phyloP scores from a whole-genome alignment of 2,888 invertebrate species.

The Glyphotaelius pellucidus region DNA sequence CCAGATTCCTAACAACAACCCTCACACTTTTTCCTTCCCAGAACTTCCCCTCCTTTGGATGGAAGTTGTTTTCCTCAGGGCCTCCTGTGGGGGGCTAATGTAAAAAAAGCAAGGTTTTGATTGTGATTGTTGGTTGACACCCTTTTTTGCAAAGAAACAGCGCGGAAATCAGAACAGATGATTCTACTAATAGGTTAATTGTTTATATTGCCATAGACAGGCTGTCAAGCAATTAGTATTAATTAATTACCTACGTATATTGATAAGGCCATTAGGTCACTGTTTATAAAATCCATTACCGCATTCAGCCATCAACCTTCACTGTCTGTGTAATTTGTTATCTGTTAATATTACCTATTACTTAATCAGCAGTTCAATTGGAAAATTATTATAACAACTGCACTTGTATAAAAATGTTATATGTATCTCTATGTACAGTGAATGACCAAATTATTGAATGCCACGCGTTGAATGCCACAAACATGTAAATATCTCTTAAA shows the following conservation, averaged over 20 bases:
- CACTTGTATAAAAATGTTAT: neutral
- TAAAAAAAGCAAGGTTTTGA: no score
- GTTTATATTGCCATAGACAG: neutral
- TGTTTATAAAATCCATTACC: neutral
- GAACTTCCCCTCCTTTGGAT: no score
- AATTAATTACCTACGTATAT: neutral
- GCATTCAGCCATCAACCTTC: neutral
- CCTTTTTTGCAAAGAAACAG: neutral
- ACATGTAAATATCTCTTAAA: no score
- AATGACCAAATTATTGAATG: no score
- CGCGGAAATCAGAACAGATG: neutral
- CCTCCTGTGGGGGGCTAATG: no score
- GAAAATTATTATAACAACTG: slow-evolving; percentile 2
- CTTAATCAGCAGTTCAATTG: neutral
- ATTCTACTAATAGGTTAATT: neutral
- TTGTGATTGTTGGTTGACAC: no score
- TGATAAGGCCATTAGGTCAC: neutral
- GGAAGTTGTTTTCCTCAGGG: no score
- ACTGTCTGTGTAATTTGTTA: neutral
- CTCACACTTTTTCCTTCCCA: no score
- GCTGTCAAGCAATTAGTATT: neutral
- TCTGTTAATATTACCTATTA: neutral
- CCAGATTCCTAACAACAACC: no score
- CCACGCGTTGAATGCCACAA: no score
- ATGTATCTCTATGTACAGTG: neutral